phyloP scores from a whole-genome alignment of 2,113 vertebrate species.

The Pogona vitticeps region DNA sequence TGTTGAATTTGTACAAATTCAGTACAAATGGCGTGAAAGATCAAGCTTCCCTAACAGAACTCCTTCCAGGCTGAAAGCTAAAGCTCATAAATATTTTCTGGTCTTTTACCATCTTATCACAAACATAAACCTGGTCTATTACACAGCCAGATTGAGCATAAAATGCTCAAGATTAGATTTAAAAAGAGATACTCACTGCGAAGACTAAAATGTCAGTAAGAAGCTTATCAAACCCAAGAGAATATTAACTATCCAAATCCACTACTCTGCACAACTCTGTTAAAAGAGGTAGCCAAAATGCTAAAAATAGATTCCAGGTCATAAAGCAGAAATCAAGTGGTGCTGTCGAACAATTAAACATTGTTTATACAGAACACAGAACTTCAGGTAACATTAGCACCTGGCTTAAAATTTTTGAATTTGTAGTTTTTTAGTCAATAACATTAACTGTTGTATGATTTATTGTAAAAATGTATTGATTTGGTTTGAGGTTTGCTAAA shows the following conservation, averaged over 20 bases:
- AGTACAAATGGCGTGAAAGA: neutral
- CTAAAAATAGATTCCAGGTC: neutral
- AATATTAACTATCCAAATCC: slow-evolving; percentile 4
- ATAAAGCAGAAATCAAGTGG: neutral
- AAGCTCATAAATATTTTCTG: neutral
- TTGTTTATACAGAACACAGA: neutral
- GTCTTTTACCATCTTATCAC: neutral
- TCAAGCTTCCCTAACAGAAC: neutral
- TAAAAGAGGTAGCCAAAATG: neutral
- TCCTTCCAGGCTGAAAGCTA: neutral
- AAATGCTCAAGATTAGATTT: neutral
- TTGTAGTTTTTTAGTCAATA: neutral
- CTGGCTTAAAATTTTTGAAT: neutral
- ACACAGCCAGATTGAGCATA: neutral
- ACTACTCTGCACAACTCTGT: neutral
- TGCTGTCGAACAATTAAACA: neutral
- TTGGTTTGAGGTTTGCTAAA: neutral
- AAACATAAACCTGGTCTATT: neutral
- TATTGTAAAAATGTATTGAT: neutral
- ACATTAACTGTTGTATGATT: neutral
- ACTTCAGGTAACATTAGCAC: neutral
- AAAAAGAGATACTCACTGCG: slow-evolving; percentile 8
- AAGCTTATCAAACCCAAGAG: slow-evolving; percentile 10
- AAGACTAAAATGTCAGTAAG: neutral
- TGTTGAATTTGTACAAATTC: neutral